phyloP scores from a whole-genome alignment of 2,797 vertebrate species.

The Bradypodion ventrale region DNA sequence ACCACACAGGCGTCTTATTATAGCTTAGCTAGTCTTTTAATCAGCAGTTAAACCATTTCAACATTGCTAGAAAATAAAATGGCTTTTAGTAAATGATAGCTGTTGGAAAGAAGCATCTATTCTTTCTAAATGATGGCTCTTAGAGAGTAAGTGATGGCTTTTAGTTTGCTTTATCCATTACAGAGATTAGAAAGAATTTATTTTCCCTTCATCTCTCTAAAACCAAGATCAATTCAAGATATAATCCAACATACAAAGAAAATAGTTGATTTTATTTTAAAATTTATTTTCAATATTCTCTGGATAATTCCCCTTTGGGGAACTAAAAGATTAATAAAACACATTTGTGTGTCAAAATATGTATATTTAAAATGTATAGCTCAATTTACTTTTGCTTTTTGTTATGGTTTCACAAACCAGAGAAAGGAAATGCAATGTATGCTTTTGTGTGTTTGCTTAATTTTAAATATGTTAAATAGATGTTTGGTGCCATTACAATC shows the following conservation, averaged over 20 bases:
- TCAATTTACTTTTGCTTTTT: background rate
- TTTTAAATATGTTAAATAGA: background rate
- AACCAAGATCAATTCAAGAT: background rate
- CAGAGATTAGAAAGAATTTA: background rate
- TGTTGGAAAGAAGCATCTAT: background rate
- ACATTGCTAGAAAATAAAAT: slow-evolving; percentile 13
- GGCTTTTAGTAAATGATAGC: background rate
- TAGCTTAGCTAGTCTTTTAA: background rate
- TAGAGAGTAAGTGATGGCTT: background rate
- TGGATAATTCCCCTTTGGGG: background rate
- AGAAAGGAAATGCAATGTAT: background rate
- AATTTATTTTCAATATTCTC: background rate
- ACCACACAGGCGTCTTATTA: background rate
- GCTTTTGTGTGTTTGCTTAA: background rate
- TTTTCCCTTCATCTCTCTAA: background rate
- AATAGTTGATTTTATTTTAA: background rate
- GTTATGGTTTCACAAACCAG: background rate
- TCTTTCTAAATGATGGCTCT: background rate
- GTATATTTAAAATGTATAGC: background rate
- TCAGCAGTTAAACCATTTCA: background rate
- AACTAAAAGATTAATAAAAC: background rate
- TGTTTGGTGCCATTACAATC: background rate
- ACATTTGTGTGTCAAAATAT: background rate
- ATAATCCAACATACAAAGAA: background rate
- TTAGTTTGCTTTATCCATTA: background rate